Conservation (phyloP, 1,140 invertebrate species). For the Helicoverpa armigera region DNA sequence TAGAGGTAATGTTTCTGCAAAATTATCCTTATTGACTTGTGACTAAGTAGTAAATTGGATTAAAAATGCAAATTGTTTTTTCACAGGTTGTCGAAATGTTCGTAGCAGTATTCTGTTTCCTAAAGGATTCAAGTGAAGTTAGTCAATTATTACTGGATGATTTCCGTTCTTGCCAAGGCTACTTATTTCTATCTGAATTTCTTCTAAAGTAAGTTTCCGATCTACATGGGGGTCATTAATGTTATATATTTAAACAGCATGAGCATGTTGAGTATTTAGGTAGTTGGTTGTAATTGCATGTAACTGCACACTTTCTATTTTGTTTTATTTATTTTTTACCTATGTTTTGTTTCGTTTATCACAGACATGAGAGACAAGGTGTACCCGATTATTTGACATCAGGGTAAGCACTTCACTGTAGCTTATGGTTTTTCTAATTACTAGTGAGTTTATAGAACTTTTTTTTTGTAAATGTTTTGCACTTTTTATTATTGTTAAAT, state of each 20-base stretch:
- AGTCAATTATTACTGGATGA: conserved; percentile 98
- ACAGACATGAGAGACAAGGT: conserved; percentile 84
- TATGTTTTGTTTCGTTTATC: conserved; percentile 77
- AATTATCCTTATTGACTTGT: neutral
- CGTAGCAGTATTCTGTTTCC: conserved; percentile 98
- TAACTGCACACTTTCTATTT: conserved; percentile 62
- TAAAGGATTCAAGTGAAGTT: conserved; percentile 99
- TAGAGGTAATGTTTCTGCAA: conserved; percentile 88
- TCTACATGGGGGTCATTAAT: conserved; percentile 43
- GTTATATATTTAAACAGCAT: conserved; percentile 55
- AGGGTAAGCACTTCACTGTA: conserved; percentile 76
- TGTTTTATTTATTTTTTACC: conserved; percentile 66
- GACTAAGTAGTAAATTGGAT: neutral
- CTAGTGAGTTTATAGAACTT: neutral
- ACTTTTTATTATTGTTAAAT: neutral
- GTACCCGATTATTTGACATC: conserved; percentile 85
- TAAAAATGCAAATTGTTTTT: conserved; percentile 16
- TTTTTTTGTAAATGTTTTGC: neutral
- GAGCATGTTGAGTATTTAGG: conserved; percentile 51
- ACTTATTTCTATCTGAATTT: conserved; percentile 97
- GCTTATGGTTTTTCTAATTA: conserved; percentile 30
- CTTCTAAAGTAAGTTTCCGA: conserved; percentile 92
- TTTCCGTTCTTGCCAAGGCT: conserved; percentile 97
- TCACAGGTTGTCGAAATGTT: conserved; percentile 97
- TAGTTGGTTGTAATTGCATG: conserved; percentile 47